These are phyloP conservation scores for Darevskia mixta DNA, from an alignment of 2,797 vertebrate species.

Conservation along the genomic window DNA sequence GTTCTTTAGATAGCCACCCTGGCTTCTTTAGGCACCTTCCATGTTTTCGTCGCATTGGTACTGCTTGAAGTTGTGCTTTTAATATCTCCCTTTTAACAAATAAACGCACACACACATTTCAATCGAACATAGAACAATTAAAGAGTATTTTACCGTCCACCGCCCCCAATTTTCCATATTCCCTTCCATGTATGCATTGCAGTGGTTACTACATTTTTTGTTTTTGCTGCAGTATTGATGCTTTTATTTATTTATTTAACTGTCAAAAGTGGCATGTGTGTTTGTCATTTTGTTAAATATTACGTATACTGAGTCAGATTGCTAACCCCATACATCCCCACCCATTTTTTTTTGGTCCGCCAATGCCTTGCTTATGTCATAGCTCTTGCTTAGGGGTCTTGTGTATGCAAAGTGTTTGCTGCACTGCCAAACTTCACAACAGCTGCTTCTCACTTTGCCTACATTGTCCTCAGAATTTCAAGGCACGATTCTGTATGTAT, in stretches of 20 bases:
- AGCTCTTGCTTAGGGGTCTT: neutral
- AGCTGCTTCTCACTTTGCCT: neutral
- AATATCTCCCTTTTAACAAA: too few species aligned
- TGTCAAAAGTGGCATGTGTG: neutral
- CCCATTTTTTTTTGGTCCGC: neutral
- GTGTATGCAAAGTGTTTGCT: neutral
- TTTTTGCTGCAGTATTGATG: slow-evolving; percentile 59
- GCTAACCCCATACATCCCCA: neutral
- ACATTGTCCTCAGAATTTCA: neutral
- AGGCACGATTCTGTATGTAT: neutral
- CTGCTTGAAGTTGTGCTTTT: too few species aligned
- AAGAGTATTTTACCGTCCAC: slow-evolving; percentile 51
- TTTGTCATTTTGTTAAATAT: neutral
- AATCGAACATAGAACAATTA: slow-evolving; percentile 73
- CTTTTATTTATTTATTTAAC: slow-evolving; percentile 32
- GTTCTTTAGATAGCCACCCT: too few species aligned
- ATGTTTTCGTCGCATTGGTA: too few species aligned
- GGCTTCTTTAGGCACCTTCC: too few species aligned
- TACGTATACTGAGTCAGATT: neutral
- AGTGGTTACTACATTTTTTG: slow-evolving; percentile 42
- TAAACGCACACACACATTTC: slow-evolving; percentile 54
- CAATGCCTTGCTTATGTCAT: too few species aligned
- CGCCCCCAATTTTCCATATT: slow-evolving; percentile 53
- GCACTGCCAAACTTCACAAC: neutral
- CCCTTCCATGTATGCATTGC: slow-evolving; percentile 57